Percentiles rank a stretch among this genome's conserved stretches.
phyloP scores from a whole-genome alignment of 2,797 vertebrate genomes.

The Fratercula arctica region DNA sequence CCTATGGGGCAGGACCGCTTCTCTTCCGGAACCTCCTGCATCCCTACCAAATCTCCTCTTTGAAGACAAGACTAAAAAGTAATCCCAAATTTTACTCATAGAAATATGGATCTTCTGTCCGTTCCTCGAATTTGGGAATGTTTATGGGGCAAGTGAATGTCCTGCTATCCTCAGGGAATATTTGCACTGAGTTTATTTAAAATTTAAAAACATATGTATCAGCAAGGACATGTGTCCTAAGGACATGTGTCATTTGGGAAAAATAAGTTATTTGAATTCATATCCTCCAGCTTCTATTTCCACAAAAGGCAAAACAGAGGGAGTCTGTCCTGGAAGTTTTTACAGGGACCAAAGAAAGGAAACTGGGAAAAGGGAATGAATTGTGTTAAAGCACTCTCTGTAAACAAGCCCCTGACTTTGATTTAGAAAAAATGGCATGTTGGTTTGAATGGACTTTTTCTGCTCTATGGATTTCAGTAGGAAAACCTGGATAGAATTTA shows the following conservation, averaged over 20 bases:
- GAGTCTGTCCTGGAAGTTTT: not conserved
- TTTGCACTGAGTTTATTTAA: not conserved
- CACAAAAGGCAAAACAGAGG: not conserved
- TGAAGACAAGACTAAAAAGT: not conserved
- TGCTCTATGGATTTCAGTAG: not conserved
- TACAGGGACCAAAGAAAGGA: not conserved
- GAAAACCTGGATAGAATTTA: conserved; percentile 13
- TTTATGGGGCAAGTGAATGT: not conserved
- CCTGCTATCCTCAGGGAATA: not conserved
- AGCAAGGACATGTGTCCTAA: not conserved
- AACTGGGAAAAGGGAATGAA: not conserved
- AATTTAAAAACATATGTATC: not conserved
- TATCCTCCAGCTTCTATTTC: not conserved
- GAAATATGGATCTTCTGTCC: not conserved
- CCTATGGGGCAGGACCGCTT: not conserved
- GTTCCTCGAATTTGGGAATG: not conserved
- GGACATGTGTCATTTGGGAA: not conserved
- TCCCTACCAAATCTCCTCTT: not conserved
- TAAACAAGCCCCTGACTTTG: not conserved
- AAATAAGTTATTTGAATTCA: not conserved
- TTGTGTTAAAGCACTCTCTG: not conserved
- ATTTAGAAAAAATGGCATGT: not conserved
- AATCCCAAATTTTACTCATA: not conserved
- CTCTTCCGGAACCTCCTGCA: not conserved
- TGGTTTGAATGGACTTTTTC: not conserved